These are phyloP conservation scores for Orchestia grillus DNA, from an alignment of 1,140 invertebrate species.

Conservation along the genomic window DNA sequence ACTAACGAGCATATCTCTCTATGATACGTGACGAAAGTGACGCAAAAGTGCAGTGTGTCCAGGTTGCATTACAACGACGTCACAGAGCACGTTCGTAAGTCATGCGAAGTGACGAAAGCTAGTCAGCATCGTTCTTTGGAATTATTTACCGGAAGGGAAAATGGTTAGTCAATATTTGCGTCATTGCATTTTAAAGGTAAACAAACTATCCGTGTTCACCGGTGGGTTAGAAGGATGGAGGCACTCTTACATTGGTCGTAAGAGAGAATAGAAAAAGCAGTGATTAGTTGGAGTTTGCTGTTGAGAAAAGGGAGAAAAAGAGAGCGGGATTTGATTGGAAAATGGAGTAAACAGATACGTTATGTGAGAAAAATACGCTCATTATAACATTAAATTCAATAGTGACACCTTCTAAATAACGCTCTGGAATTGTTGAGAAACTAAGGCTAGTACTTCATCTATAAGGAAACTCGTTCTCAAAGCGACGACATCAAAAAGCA, in stretches of 20 bases:
- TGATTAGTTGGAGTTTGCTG: neutral
- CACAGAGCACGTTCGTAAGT: neutral
- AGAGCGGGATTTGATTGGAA: neutral
- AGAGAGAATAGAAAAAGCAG: neutral
- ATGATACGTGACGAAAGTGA: neutral
- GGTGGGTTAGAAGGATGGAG: neutral
- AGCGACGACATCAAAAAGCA: neutral
- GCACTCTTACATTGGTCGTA: neutral
- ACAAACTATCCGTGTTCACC: neutral
- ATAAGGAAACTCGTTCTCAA: neutral
- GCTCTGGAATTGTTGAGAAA: neutral
- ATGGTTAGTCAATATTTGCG: neutral
- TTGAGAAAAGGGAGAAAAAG: neutral
- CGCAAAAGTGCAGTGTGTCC: neutral
- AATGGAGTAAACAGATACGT: neutral
- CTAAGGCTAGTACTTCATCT: neutral
- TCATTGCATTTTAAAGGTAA: neutral
- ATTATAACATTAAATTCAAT: neutral
- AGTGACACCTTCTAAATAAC: neutral
- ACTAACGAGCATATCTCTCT: neutral
- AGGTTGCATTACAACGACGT: neutral
- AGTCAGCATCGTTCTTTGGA: neutral
- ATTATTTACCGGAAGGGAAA: neutral
- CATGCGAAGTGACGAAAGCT: neutral
- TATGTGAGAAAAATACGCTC: neutral